Evolutionary conservation across 2,888 invertebrate species (phyloP).

Genomic region (Ceratothoa steindachneri): DNA sequence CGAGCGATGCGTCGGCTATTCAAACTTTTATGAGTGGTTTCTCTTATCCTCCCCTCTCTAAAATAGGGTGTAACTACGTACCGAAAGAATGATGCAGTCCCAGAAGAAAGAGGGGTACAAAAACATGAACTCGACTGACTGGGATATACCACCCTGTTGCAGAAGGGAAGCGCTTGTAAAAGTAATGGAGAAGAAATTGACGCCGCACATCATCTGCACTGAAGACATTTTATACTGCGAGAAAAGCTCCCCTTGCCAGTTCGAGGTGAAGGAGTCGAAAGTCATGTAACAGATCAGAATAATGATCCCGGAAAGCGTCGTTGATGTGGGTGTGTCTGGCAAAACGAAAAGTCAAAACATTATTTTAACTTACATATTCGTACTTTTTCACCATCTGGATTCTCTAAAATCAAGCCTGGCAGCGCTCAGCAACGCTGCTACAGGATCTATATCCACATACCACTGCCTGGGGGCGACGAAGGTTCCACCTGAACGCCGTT

Average conservation of each 20-base stretch:
- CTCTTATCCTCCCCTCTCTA: too few species aligned
- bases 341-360: too few species aligned
- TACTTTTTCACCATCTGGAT: too few species aligned
- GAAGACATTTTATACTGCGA: constrained; percentile 69
- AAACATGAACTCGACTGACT: constrained; percentile 68
- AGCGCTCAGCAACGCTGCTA: too few species aligned
- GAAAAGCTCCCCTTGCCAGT: constrained; percentile 94
- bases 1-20: too few species aligned
- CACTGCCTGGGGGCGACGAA: too few species aligned
- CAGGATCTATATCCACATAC: too few species aligned
- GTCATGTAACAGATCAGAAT: constrained; percentile 84
- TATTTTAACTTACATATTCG: too few species aligned
- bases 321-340: constrained; percentile 56
- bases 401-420: too few species aligned
- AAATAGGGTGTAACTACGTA: too few species aligned
- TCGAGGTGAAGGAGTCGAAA: constrained; percentile 96
- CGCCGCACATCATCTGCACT: constrained; percentile 92
- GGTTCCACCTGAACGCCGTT: too few species aligned
- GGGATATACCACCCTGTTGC: constrained; percentile 76
- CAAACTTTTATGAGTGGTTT: too few species aligned
- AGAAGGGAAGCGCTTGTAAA: constrained; percentile 79
- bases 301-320: constrained; percentile 76
- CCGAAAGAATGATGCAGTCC: constrained; percentile 77
- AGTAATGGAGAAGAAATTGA: constrained; percentile 87
- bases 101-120: constrained; percentile 72